These are phyloP conservation scores for Netelia virgata DNA, from an alignment of 2,888 invertebrate genomes.

Conservation along the genomic window DNA sequence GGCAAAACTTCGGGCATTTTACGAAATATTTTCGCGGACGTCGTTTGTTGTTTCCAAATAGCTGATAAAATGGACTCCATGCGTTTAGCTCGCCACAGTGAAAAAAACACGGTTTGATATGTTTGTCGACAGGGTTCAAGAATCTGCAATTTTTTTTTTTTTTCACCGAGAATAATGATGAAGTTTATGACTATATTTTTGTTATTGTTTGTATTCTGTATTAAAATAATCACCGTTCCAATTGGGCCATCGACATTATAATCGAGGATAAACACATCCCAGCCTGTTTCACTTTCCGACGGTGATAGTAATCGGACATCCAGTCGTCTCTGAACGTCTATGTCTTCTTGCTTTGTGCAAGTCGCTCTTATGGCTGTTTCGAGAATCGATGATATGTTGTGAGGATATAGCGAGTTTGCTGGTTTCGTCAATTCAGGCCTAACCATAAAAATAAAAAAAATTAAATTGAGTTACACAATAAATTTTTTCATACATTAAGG, in stretches of 20 bases:
- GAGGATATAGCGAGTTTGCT: constrained; percentile 93
- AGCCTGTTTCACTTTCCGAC: constrained; percentile 91
- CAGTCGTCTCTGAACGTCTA: constrained; percentile 94
- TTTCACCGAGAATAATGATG: background rate
- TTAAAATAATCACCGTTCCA: constrained; percentile 88
- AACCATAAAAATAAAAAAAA: constrained; percentile 62
- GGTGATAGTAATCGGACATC: constrained; percentile 91
- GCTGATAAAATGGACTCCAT: constrained; percentile 94
- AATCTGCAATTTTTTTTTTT: constrained; percentile 76
- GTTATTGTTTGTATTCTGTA: constrained; percentile 1
- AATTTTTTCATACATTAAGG: background rate
- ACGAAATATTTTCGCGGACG: constrained; percentile 90
- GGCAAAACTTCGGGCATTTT: constrained; percentile 91
- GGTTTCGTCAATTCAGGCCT: constrained; percentile 96
- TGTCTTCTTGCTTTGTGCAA: constrained; percentile 97
- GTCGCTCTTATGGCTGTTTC: constrained; percentile 95
- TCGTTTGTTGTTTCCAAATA: constrained; percentile 93
- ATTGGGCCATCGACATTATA: constrained; percentile 96
- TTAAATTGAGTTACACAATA: constrained; percentile 54
- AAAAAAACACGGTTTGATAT: constrained; percentile 94
- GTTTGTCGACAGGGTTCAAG: constrained; percentile 90
- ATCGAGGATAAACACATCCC: constrained; percentile 94
- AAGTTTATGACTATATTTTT: background rate
- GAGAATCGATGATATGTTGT: constrained; percentile 94
- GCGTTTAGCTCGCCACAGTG: constrained; percentile 95